Evolutionary conservation across 2,113 vertebrate species (phyloP), one percentile per base, ranked within the genome.

Genomic region (Grammomys surdaster): DNA sequence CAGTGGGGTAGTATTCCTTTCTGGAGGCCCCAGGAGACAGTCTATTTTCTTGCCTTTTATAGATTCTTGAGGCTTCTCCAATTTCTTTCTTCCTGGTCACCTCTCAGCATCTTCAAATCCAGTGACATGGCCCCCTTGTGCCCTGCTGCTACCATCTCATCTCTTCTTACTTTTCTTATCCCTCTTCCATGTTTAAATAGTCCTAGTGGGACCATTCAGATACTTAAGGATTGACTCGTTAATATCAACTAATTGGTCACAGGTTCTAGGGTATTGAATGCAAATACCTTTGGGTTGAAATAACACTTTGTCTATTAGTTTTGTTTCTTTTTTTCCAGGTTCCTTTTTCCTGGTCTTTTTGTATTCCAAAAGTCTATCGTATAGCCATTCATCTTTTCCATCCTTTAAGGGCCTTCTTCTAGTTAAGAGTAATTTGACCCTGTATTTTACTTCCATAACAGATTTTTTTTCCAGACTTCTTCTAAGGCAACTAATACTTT

Each of bases 331-430:
- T 89, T 28, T 1, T n/a, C 22, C 3, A 40, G 2, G 33, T 80
- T 60, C 72, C 20, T 85, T 81, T 75, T n/a, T 1, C 11, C 5
- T 63, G 91, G 48, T 78, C 54, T 94, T 88, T 92, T 33, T 91
- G 20, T 69, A 43, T 81, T 14, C 63, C 12, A 70, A 1, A 84
- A 43, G 24, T 84, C 56, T 88, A 14, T 56, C 19, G 8, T 6
- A 9, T 67, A 46, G 36, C 1, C 70, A 73, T 82, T 94, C 11
- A 85, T 40, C 48, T 24, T 28, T 22, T 63, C 24, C 0, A 26
- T 82, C 43, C 60, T 95, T 88, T 58, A 91, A 95, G 36, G 17
- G 19, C 48, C 46, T 88, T 69, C 36, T n/a, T 92, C n/a, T 16
- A 88, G 1, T 69, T 90, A 54, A 91, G 95, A 92, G 51, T 77